Conservation (phyloP, 1,140 invertebrate genomes). For the Trichomalopsis sarcophagae region DNA sequence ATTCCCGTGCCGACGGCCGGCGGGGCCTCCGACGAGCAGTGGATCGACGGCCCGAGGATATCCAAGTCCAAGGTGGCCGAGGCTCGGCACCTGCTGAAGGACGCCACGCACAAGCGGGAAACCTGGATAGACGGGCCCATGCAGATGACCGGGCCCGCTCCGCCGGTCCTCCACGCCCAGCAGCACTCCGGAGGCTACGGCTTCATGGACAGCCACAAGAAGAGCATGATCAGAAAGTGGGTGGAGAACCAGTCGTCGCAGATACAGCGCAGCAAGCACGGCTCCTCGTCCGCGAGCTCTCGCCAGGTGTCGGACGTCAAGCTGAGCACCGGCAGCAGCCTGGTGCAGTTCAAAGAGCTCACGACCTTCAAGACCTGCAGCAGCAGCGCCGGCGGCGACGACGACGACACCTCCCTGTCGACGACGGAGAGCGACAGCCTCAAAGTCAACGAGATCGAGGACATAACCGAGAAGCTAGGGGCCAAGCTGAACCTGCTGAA, state of each 20-base stretch:
- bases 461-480: conserved; percentile 70
- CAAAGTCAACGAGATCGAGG: conserved; percentile 68
- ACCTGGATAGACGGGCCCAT: conserved; percentile 96
- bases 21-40: conserved; percentile 87
- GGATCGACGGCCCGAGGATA: conserved; percentile 96
- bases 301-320: background rate
- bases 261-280: conserved; percentile 75
- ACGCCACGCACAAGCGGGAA: conserved; percentile 87
- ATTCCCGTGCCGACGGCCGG: conserved; percentile 65
- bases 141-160: conserved; percentile 68
- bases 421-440: conserved; percentile 69
- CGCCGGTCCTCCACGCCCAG: conserved; percentile 70
- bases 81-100: conserved; percentile 85
- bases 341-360: conserved; percentile 77
- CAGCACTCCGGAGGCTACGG: conserved; percentile 80
- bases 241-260: conserved; percentile 92
- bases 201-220: conserved; percentile 93
- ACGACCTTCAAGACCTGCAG: conserved; percentile 79
- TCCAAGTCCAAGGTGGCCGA: conserved; percentile 89
- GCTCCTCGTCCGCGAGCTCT: background rate
- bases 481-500: conserved; percentile 70
- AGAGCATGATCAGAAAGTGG: conserved; percentile 95
- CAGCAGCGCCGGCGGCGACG: conserved; percentile 71
- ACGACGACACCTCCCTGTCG: conserved; percentile 67
- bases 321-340: conserved; percentile 65